A percentile compares a stretch with the other conserved stretches of the same genome.
Evolutionary conservation across 2,797 vertebrate species (phyloP).

Genomic region (Amazona finschi): DNA sequence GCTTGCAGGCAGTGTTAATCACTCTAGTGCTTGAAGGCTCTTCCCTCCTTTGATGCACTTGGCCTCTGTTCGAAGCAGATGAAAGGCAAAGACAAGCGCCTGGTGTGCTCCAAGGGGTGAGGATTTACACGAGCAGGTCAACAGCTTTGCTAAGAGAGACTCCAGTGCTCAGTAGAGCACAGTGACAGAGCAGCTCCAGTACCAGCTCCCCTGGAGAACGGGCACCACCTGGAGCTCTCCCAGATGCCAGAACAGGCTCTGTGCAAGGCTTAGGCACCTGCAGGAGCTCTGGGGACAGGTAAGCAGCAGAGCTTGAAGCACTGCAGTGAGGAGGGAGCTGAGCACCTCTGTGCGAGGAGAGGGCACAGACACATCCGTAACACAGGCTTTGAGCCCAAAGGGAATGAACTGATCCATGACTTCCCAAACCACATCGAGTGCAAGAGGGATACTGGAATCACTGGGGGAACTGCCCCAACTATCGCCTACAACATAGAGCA

Average conservation of each 20-base stretch:
- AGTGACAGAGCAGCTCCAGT: not conserved
- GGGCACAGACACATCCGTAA: not conserved
- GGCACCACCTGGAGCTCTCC: not conserved
- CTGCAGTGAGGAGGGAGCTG: not conserved
- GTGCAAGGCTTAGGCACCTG: not conserved
- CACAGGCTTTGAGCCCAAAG: rapidly evolving
- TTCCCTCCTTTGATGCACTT: not conserved
- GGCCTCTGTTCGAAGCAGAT: not conserved
- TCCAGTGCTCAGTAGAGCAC: not conserved
- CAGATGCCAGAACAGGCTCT: not conserved
- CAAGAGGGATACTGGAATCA: not conserved
- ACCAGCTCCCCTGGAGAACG: not conserved
- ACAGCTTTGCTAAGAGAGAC: not conserved
- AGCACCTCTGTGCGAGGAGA: not conserved
- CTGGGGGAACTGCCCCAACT: not conserved
- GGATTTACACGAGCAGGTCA: not conserved
- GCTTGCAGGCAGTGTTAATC: not conserved
- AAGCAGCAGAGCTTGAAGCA: not conserved
- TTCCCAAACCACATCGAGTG: not conserved
- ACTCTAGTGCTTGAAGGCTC: not conserved
- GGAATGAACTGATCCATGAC: rapidly evolving
- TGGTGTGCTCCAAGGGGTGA: not conserved
- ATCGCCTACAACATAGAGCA: not conserved
- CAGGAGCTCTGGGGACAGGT: not conserved
- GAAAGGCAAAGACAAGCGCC: not conserved